Percentiles rank a stretch among this genome's conserved stretches.
Evolutionary conservation across 2,113 vertebrate genomes (phyloP).

Genomic region (Panthera uncia): DNA sequence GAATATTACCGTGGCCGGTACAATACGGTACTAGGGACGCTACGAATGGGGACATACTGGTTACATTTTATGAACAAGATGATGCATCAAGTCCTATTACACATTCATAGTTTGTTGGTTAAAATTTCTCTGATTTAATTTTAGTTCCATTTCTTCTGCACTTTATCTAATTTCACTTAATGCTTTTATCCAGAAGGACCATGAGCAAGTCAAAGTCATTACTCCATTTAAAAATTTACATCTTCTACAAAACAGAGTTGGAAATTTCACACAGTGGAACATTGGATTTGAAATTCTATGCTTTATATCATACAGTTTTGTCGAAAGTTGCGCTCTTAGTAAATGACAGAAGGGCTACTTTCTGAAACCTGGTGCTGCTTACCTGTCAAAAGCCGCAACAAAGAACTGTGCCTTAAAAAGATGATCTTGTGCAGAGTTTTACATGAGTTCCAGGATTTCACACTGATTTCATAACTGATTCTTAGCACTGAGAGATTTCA

Average conservation of each 20-base stretch:
- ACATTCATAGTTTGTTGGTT: background rate
- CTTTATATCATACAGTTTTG: background rate
- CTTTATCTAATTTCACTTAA: background rate
- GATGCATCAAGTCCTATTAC: background rate
- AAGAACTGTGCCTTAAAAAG: background rate
- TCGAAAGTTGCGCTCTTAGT: background rate
- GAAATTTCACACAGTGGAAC: background rate
- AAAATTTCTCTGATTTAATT: slow-evolving; percentile 63
- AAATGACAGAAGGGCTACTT: background rate
- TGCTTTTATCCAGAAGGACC: background rate
- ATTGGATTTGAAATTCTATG: background rate
- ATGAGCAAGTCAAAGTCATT: background rate
- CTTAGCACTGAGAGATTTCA: background rate
- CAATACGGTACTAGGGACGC: background rate
- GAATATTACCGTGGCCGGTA: background rate
- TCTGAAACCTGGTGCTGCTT: background rate
- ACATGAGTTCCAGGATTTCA: background rate
- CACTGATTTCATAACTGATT: background rate
- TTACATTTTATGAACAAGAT: background rate
- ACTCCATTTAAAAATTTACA: slow-evolving; percentile 35
- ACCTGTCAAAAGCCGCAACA: slow-evolving; percentile 11
- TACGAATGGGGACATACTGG: background rate
- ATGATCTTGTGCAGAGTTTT: background rate
- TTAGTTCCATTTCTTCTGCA: slow-evolving; percentile 36
- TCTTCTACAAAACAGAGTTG: background rate